Conservation (phyloP, 2,113 vertebrate genomes). For the Bos indicus region DNA sequence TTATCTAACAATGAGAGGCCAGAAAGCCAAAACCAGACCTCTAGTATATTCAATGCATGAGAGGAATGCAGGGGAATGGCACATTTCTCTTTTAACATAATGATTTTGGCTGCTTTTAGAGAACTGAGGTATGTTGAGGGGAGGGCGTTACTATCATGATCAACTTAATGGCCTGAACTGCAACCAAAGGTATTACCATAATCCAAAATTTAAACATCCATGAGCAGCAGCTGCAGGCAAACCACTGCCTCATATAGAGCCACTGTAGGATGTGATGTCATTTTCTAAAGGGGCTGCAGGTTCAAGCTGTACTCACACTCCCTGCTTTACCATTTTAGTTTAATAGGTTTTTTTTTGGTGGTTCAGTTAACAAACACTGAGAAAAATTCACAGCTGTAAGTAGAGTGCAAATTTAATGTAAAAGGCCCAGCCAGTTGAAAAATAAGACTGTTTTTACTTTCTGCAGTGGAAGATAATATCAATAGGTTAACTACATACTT, state of each 20-base stretch:
- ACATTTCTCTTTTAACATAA: background rate
- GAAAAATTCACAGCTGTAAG: conserved; percentile 17
- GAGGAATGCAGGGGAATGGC: background rate
- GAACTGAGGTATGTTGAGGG: background rate
- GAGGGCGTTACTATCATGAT: background rate
- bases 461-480: background rate
- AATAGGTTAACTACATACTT: background rate
- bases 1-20: background rate
- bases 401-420: conserved; percentile 3
- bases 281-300: background rate
- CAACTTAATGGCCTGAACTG: background rate
- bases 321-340: background rate
- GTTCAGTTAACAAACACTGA: conserved; percentile 37
- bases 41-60: background rate
- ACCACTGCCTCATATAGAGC: background rate
- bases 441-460: conserved; percentile 14
- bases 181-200: background rate
- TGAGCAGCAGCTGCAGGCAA: background rate
- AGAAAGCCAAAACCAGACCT: background rate
- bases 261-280: background rate
- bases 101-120: background rate
- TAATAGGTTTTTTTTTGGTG: background rate
- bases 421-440: conserved; percentile 34
- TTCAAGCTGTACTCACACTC: background rate
- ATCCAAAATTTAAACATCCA: background rate